A percentile compares a stretch with the other conserved stretches of the same genome.
These are phyloP conservation scores for Pandemis corylana DNA, from an alignment of 2,888 invertebrate genomes.

Conservation along the genomic window DNA sequence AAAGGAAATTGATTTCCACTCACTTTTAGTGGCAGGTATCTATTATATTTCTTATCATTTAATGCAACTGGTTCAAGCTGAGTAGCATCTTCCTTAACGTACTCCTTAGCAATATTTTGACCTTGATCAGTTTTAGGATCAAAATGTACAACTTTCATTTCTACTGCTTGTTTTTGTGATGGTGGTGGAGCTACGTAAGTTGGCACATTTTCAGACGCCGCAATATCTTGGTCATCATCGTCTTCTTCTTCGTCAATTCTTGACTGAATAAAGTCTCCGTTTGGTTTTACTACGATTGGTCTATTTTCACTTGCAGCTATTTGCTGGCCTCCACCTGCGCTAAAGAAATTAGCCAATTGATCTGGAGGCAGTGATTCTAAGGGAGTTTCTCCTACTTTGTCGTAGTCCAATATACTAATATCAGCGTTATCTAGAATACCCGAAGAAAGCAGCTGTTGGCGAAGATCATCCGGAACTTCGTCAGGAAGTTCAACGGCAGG, in stretches of 20 bases:
- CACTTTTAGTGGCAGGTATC: conserved; percentile 93
- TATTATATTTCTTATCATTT: conserved; percentile 90
- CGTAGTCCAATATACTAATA: conserved; percentile 94
- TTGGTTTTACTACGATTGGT: conserved; percentile 87
- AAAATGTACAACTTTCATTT: conserved; percentile 94
- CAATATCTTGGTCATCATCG: conserved; percentile 83
- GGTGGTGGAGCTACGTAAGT: conserved; percentile 68
- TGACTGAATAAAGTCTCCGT: conserved; percentile 84
- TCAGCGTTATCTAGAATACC: conserved; percentile 95
- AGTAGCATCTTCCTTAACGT: conserved; percentile 89
- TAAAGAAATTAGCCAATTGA: conserved; percentile 93
- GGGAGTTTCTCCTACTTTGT: conserved; percentile 94
- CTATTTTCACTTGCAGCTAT: conserved; percentile 89
- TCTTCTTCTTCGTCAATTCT: conserved; percentile 77
- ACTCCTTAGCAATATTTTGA: conserved; percentile 88
- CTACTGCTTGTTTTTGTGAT: conserved; percentile 85
- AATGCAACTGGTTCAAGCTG: conserved; percentile 90
- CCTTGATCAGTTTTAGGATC: conserved; percentile 91
- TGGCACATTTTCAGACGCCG: conserved; percentile 82
- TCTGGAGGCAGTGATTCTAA: conserved; percentile 93
- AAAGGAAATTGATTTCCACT: conserved; percentile 94
- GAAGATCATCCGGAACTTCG: conserved; percentile 94
- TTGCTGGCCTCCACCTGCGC: conserved; percentile 92
- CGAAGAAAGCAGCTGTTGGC: conserved; percentile 92
- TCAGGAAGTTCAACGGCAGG: conserved; percentile 88